Evolutionary conservation across 2,113 vertebrate species (phyloP).

Genomic region (Channa maculata): DNA sequence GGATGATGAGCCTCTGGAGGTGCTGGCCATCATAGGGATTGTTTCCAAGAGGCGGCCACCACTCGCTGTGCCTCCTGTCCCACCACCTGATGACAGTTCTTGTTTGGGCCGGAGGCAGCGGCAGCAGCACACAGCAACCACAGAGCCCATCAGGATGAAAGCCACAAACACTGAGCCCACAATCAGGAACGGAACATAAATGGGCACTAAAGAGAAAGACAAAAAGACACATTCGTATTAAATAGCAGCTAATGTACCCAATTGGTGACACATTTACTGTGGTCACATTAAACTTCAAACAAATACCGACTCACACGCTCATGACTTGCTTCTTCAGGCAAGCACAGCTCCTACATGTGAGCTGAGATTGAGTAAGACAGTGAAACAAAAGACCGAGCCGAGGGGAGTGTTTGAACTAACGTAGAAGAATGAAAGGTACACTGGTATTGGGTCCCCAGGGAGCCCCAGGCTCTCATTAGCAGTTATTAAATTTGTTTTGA

Average conservation of each 20-base stretch:
- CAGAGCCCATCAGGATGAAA: slow-evolving; percentile 94
- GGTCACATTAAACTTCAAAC: slow-evolving; percentile 34
- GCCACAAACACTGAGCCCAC: slow-evolving; percentile 97
- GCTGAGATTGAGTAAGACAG: slow-evolving; percentile 38
- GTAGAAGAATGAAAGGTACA: slow-evolving; percentile 53
- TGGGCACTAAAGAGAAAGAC: slow-evolving; percentile 88
- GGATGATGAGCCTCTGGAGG: slow-evolving; percentile 93
- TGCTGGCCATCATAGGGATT: slow-evolving; percentile 97
- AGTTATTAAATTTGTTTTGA: slow-evolving; percentile 84
- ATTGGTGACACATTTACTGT: slow-evolving; percentile 6
- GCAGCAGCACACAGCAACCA: slow-evolving; percentile 96
- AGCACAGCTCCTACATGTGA: slow-evolving; percentile 42
- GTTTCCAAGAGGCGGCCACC: slow-evolving; percentile 92
- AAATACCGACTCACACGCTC: neutral
- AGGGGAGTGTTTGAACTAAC: slow-evolving; percentile 42
- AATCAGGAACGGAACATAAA: slow-evolving; percentile 98
- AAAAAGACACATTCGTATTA: neutral
- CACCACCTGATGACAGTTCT: slow-evolving; percentile 89
- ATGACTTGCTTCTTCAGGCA: slow-evolving; percentile 13
- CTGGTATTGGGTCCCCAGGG: slow-evolving; percentile 62
- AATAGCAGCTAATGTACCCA: neutral
- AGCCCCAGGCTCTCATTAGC: slow-evolving; percentile 80
- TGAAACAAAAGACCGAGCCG: slow-evolving; percentile 53
- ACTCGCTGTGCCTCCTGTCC: slow-evolving; percentile 60
- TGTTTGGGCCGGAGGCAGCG: slow-evolving; percentile 96